Evolutionary conservation across 2,113 vertebrate genomes (phyloP), one percentile per base, ranked within the genome.

Genomic region (Actenoides hombroni): DNA sequence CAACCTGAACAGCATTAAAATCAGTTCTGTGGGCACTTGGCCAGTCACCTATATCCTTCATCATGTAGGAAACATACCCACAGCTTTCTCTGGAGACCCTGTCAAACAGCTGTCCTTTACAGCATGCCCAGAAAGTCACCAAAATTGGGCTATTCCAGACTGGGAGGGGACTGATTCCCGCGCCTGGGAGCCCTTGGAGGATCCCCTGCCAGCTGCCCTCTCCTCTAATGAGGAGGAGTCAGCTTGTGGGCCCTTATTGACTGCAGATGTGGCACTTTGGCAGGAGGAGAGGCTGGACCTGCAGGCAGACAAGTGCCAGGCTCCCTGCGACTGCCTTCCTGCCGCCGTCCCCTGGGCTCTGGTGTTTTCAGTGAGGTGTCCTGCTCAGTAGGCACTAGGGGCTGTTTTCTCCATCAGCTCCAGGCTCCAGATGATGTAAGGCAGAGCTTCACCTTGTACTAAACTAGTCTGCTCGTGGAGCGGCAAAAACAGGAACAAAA

Each of bases 31-130:
- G 92, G 96, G 96, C 94, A 94, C 80, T 93, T 97, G 94, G 96
- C 96, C 96, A 96, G 88, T 95, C 96, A 96, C 96, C 96, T 96
- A 97, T 96, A 95, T 94, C 92, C 96, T 96, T 97, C 94, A 97
- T 95, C 96, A 67, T 96, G 96, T 97, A 95, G 92, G 91, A 97
- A 97, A 91, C 96, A 97, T 97, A 94, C 92, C 90, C 96, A 94
- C 88, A 95, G 92, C 96, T 90, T 97, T 89, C 96, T 92, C 96
- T 90, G 94, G 95, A 97, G 96, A 96, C 96, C 91, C 94, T 94
- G 92, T 96, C 96, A 95, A 96, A 96, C 96, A 97, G 96, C 96
- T 97, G 96, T 97, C 94, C 95, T 96, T 96, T 96, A 93, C 95
- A 97, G 96, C 94, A 73, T 95, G 94, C 96, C 96, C 96, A 95